These are phyloP conservation scores for Drosophila pegasa DNA, from an alignment of 2,888 invertebrate species.

Conservation along the genomic window DNA sequence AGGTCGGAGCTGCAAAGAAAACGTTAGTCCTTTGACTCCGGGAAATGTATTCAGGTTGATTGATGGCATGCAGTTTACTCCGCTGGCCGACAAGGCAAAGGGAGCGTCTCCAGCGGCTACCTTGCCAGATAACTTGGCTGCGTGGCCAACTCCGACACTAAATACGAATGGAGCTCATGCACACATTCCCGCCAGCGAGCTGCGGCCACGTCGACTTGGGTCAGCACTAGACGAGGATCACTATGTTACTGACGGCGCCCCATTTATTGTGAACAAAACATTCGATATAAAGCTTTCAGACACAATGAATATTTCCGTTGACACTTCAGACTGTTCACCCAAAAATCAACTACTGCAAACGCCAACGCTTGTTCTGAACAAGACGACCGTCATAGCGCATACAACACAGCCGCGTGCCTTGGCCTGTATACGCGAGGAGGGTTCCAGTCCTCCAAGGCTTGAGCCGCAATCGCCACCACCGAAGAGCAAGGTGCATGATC, in stretches of 20 bases:
- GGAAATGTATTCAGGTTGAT: conserved; percentile 80
- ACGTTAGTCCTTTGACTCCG: conserved; percentile 84
- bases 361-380: conserved; percentile 60
- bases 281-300: conserved; percentile 77
- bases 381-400: conserved; percentile 75
- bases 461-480: conserved; percentile 2
- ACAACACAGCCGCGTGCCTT: conserved; percentile 68
- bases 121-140: conserved; percentile 77
- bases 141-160: conserved; percentile 80
- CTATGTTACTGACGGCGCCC: background rate
- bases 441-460: conserved; percentile 46
- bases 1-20: conserved; percentile 83
- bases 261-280: conserved; percentile 77
- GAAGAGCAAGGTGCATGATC: conserved; percentile 46
- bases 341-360: conserved; percentile 39
- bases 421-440: conserved; percentile 82
- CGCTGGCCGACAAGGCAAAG: conserved; percentile 56
- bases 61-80: conserved; percentile 84
- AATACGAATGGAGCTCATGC: conserved; percentile 5
- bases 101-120: background rate
- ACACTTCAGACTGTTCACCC: conserved; percentile 61
- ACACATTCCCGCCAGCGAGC: conserved; percentile 28
- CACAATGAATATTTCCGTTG: conserved; percentile 58
- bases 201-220: conserved; percentile 78
- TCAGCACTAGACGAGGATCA: conserved; percentile 59